Evolutionary conservation across 2,113 vertebrate genomes (phyloP), one percentile per base, ranked within the genome.

Genomic region (Labrus mixtus): DNA sequence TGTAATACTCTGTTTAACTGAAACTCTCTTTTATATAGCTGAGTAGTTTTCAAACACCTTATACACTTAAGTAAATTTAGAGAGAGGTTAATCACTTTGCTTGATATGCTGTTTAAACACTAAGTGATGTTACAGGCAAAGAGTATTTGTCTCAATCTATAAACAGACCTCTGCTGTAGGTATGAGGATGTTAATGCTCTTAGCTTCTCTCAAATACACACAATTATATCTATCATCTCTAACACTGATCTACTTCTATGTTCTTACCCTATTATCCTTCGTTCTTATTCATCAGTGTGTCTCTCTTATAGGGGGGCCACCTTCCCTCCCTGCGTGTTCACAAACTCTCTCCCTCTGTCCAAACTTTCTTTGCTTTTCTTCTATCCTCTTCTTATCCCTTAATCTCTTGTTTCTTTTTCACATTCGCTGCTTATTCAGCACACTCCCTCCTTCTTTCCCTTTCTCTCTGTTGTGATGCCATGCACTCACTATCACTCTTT

Each of bases 391-490:
- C 65, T 64, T 65, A 73, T 74, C 68, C 45, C 19, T 64, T 29
- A 45, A 43, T 73, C 63, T 36, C 22, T 46, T 70, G 1, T 72
- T 48, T 46, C 25, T 46, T 29, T 59, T 60, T 29, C 20, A 12
- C 46, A 25, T 62, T 59, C 20, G 9, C 53, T 76, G 72, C 73
- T 84, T 84, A 81, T 76, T 83, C 83, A 84, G 78, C 78, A 73
- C 60, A 46, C 41, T 33, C 69, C 46, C 43, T 54, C 54, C 36
- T 51, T 23, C 69, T 78, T 36, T 48, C 17, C 6, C 17, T 74
- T 56, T 29, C 41, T 77, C 57, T 57, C 51, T 67, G 19, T 51
- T 76, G 43, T 39, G 36, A 66, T 76, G 67, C 43, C 33, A 37
- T 60, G 54, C 50, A 69, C 41, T 61, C 71, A 60, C 56, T 66